These are phyloP conservation scores for Excalfactoria chinensis DNA, from an alignment of 2,113 vertebrate genomes.

Conservation along the genomic window DNA sequence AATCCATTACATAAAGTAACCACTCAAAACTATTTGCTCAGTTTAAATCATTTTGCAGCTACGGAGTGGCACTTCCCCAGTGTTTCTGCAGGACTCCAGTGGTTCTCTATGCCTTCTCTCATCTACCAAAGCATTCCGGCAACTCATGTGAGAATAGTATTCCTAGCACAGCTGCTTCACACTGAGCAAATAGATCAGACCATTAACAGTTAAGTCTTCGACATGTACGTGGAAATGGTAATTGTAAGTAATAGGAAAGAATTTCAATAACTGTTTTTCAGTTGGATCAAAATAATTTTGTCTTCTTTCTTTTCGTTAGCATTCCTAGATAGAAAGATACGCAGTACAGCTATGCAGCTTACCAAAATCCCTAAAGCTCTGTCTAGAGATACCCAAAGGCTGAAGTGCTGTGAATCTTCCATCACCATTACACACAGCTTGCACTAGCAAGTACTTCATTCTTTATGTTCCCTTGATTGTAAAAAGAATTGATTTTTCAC, in stretches of 20 bases:
- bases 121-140: neutral
- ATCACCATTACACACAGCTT: slow-evolving; percentile 7
- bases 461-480: slow-evolving; percentile 9
- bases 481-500: slow-evolving; percentile 8
- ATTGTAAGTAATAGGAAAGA: neutral
- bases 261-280: neutral
- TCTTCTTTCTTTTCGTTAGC: neutral
- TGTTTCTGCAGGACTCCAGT: neutral
- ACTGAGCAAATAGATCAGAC: neutral
- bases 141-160: neutral
- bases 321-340: neutral
- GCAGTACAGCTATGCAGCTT: neutral
- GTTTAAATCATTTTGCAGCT: neutral
- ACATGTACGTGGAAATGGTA: neutral
- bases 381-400: neutral
- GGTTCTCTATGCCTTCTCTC: neutral
- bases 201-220: neutral
- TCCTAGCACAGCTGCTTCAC: neutral
- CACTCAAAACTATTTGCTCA: neutral
- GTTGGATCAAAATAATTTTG: neutral
- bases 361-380: neutral
- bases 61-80: neutral
- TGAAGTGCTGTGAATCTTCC: neutral
- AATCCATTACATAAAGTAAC: neutral
- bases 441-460: neutral